These are phyloP conservation scores for Muntiacus reevesi DNA, from an alignment of 2,113 vertebrate genomes.

Conservation along the genomic window DNA sequence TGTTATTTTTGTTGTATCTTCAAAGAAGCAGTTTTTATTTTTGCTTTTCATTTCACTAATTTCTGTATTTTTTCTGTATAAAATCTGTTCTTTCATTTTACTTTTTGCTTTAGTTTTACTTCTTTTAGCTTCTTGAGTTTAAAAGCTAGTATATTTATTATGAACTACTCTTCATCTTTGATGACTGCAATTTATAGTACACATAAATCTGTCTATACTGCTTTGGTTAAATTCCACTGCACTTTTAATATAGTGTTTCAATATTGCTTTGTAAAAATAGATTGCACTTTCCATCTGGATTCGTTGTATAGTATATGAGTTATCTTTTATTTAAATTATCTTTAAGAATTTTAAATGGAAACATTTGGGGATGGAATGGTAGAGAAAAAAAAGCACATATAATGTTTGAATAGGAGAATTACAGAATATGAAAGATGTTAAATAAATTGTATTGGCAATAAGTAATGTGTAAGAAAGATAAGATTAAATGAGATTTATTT, in stretches of 20 bases:
- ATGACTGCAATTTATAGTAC: neutral
- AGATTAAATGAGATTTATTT: neutral
- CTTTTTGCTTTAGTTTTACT: neutral
- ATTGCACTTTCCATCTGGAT: neutral
- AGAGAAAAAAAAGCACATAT: neutral
- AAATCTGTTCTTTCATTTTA: neutral
- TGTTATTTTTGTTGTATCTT: neutral
- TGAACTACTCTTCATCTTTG: neutral
- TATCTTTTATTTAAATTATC: neutral
- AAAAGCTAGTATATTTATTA: neutral
- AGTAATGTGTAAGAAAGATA: neutral
- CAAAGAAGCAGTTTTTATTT: neutral
- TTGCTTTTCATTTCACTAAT: neutral
- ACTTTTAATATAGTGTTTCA: neutral
- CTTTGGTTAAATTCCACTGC: neutral
- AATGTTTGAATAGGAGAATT: neutral
- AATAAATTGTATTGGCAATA: neutral
- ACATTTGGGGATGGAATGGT: neutral
- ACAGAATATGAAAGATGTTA: neutral
- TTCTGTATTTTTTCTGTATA: neutral
- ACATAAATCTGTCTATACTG: neutral
- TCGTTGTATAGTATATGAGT: neutral
- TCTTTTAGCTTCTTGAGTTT: neutral
- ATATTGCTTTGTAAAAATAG: neutral
- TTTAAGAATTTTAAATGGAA: neutral